phyloP scores from a whole-genome alignment of 2,888 invertebrate species.

The Eutolmus rufibarbis region DNA sequence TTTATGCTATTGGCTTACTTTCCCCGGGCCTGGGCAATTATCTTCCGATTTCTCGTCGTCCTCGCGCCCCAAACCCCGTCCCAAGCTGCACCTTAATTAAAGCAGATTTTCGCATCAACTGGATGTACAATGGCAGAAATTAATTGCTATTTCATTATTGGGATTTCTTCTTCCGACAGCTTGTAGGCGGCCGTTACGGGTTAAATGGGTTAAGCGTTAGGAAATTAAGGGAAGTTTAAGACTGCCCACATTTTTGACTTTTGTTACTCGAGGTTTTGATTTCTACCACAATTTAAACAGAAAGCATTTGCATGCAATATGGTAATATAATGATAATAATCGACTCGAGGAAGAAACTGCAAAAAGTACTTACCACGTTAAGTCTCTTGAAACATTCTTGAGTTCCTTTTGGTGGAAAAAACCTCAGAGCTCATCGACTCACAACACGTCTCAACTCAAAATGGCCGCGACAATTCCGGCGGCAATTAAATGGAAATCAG shows the following conservation, averaged over 20 bases:
- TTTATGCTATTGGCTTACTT: slow-evolving; percentile 15
- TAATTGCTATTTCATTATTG: slow-evolving; percentile 37
- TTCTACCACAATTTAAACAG: neutral
- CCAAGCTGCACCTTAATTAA: neutral
- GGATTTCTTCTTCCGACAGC: slow-evolving; percentile 6
- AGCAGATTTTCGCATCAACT: slow-evolving; percentile 26
- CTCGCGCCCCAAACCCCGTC: neutral
- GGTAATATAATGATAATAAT: too few relatives aligned
- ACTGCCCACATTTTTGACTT: neutral
- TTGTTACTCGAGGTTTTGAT: neutral
- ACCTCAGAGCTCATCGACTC: too few relatives aligned
- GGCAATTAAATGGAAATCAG: too few relatives aligned
- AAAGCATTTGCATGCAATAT: too few relatives aligned
- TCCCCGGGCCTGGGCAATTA: neutral
- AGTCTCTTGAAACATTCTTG: too few relatives aligned
- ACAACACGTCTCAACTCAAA: too few relatives aligned
- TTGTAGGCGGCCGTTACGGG: neutral
- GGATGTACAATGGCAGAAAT: slow-evolving; percentile 29
- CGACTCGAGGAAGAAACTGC: too few relatives aligned
- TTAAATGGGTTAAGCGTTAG: neutral
- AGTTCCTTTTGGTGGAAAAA: too few relatives aligned
- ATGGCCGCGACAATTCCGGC: too few relatives aligned
- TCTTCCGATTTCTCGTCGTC: slow-evolving; percentile 20
- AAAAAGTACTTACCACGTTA: too few relatives aligned
- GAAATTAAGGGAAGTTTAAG: neutral